Evolutionary conservation across 2,888 invertebrate species (phyloP).

Genomic region (Epirrhoe tristata): DNA sequence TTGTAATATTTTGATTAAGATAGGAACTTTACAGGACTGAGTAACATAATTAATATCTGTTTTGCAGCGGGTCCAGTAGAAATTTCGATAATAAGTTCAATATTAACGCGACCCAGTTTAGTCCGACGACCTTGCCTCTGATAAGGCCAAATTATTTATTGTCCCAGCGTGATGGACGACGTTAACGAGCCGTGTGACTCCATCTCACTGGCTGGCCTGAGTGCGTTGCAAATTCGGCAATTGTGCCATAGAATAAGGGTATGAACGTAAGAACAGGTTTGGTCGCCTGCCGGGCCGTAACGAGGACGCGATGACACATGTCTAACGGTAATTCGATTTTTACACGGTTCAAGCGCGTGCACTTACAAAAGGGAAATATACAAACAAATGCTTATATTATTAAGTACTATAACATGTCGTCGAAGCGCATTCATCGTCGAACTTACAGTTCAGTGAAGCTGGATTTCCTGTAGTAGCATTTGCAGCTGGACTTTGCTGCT

Average conservation of each 20-base stretch:
- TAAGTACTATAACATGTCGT: neutral
- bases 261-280: slow-evolving; percentile 74
- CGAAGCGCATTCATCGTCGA: too few relatives aligned
- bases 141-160: slow-evolving; percentile 25
- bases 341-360: slow-evolving; percentile 56
- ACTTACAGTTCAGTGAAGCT: too few relatives aligned
- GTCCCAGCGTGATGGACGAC: slow-evolving; percentile 22
- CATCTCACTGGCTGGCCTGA: slow-evolving; percentile 14
- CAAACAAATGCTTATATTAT: slow-evolving; percentile 45
- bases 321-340: slow-evolving; percentile 81
- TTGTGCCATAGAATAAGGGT: slow-evolving; percentile 69
- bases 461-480: too few relatives aligned
- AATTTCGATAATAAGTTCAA: slow-evolving; percentile 11
- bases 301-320: slow-evolving; percentile 82
- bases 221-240: slow-evolving; percentile 61
- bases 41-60: neutral
- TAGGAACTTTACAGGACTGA: neutral
- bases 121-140: slow-evolving; percentile 24
- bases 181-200: slow-evolving; percentile 15
- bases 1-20: neutral
- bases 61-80: neutral
- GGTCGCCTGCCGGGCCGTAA: slow-evolving; percentile 62
- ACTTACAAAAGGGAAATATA: slow-evolving; percentile 61
- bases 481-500: too few relatives aligned
- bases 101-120: slow-evolving; percentile 24